These are phyloP conservation scores for Pentamera pediparva DNA, from an alignment of 53 echinoderm and acorn worm species.

Conservation along the genomic window DNA sequence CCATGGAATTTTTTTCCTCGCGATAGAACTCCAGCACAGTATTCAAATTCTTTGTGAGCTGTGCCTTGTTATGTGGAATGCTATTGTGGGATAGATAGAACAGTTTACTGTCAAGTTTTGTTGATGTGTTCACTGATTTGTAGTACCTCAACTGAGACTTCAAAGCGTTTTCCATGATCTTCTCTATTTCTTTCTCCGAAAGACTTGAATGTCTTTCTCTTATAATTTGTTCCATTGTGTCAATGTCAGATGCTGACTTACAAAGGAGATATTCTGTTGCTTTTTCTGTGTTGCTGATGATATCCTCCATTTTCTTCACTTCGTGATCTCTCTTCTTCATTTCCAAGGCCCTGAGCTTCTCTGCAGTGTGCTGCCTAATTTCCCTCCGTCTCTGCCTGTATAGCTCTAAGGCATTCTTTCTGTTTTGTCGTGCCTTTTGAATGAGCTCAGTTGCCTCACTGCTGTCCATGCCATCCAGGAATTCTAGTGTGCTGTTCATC, in stretches of 20 bases:
- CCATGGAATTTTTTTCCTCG: neutral
- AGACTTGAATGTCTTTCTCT: neutral
- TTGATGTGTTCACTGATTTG: slow-evolving; percentile 29
- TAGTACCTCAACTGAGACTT: slow-evolving; percentile 14
- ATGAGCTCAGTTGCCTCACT: slow-evolving; percentile 11
- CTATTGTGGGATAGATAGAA: slow-evolving; percentile 24
- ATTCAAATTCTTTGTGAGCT: slow-evolving; percentile 14
- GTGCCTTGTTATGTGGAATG: neutral
- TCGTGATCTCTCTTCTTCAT: slow-evolving; percentile 35
- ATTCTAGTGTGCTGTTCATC: slow-evolving; percentile 26
- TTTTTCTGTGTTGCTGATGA: slow-evolving; percentile 19
- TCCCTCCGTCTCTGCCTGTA: slow-evolving; percentile 15
- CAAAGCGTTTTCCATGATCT: neutral
- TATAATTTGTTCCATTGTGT: neutral
- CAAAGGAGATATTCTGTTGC: slow-evolving; percentile 21
- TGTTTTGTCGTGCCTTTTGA: slow-evolving; percentile 24
- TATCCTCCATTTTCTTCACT: slow-evolving; percentile 39
- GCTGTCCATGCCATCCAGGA: slow-evolving; percentile 29
- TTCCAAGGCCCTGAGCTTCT: slow-evolving; percentile 28
- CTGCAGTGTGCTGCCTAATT: slow-evolving; percentile 31
- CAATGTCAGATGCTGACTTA: slow-evolving; percentile 12
- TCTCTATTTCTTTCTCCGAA: neutral
- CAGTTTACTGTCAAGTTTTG: slow-evolving; percentile 22
- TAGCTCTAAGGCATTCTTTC: slow-evolving; percentile 26
- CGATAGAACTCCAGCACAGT: slow-evolving; percentile 9